These are phyloP conservation scores for Baryphthengus martii DNA, from an alignment of 2,113 vertebrate species.

Conservation along the genomic window DNA sequence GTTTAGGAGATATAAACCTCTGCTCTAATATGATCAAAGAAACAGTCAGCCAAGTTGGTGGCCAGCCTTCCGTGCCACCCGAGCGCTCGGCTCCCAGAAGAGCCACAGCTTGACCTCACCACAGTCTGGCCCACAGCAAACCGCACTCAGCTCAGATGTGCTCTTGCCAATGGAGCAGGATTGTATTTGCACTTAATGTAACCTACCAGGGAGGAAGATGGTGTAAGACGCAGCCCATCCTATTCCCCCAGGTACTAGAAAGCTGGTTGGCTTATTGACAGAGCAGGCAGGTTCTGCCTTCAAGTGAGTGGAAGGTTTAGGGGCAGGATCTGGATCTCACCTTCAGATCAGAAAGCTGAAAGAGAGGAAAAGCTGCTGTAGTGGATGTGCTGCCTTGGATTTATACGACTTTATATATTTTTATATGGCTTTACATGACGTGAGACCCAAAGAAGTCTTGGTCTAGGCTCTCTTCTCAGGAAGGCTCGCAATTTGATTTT, in stretches of 20 bases:
- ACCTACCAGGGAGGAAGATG: not conserved
- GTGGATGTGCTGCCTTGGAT: not conserved
- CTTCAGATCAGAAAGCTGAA: not conserved
- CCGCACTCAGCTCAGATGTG: not conserved
- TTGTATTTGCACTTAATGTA: not conserved
- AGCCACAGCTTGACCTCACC: not conserved
- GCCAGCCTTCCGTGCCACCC: not conserved
- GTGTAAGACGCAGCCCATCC: not conserved
- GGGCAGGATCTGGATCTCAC: not conserved
- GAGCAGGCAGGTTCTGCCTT: not conserved
- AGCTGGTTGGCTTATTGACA: not conserved
- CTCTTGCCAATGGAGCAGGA: not conserved
- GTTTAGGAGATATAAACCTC: not conserved
- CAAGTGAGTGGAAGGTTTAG: not conserved
- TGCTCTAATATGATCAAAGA: not conserved
- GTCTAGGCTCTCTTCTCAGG: not conserved
- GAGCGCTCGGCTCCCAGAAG: rapidly evolving
- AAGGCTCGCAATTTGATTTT: not conserved
- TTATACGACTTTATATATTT: not conserved
- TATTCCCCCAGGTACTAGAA: not conserved
- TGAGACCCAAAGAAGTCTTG: not conserved
- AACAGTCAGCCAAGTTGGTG: not conserved
- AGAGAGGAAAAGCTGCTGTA: not conserved
- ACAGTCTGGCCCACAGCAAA: not conserved
- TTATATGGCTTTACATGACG: not conserved